Conservation (phyloP, 2,888 invertebrate species). For the Amphimallon solstitiale region DNA sequence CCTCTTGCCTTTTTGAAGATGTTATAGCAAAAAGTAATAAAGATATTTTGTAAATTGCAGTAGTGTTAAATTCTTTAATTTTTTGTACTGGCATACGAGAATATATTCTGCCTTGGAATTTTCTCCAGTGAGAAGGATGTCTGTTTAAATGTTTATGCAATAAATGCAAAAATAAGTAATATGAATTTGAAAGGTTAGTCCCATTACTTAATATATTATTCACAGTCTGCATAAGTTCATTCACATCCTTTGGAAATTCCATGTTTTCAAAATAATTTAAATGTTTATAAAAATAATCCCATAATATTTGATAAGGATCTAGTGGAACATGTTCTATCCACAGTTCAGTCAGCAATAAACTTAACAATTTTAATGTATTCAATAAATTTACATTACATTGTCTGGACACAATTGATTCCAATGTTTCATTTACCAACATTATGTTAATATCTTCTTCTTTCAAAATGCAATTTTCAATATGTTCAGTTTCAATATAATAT, state of each 20-base stretch:
- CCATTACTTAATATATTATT: conserved; percentile 35
- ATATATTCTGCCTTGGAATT: conserved; percentile 60
- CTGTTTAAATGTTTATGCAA: conserved; percentile 53
- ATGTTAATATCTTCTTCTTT: conserved; percentile 51
- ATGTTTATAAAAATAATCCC: conserved; percentile 60
- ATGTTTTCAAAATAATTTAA: conserved; percentile 42
- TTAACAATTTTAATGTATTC: conserved; percentile 50
- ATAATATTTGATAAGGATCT: conserved; percentile 57
- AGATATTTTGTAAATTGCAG: conserved; percentile 55
- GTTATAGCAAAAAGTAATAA: conserved; percentile 55
- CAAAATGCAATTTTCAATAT: conserved; percentile 39
- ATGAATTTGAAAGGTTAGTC: conserved; percentile 50
- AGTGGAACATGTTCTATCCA: conserved; percentile 56
- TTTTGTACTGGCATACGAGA: conserved; percentile 59
- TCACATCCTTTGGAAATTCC: conserved; percentile 35
- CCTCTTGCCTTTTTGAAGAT: conserved; percentile 54
- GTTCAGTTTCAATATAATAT: conserved; percentile 35
- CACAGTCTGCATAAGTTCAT: conserved; percentile 50
- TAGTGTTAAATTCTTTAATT: conserved; percentile 55
- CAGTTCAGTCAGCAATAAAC: conserved; percentile 53
- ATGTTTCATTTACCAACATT: conserved; percentile 50
- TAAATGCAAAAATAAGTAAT: conserved; percentile 57
- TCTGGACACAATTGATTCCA: conserved; percentile 49
- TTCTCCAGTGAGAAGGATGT: conserved; percentile 58
- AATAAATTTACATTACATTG: conserved; percentile 45